Base-by-base conservation (phyloP, 2,113 vertebrate species). In the Oceanites oceanicus region DNA sequence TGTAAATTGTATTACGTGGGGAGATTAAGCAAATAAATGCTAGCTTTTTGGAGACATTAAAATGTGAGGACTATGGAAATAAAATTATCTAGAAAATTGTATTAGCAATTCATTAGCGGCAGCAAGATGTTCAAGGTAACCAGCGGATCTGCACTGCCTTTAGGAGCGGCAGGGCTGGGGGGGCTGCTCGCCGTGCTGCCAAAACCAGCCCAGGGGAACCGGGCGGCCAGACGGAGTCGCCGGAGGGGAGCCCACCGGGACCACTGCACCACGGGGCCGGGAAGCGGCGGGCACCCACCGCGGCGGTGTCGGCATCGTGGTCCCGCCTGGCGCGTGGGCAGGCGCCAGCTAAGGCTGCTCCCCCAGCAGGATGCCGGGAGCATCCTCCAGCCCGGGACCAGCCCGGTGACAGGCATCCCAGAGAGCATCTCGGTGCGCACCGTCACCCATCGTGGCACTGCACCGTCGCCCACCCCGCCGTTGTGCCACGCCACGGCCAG, bases 51-150 rank as follows among this genome's bases (percentile, higher is more conserved):
- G 95, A 98, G 97, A 95, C 97, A 91, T 96, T 97, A 97, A 96
- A 97, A 98, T 61, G 94, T 77, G 97, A 88, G 90, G 80, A 91
- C 97, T 97, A 93, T 86, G 94, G 97, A 98, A 98, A 98, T 97
- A 98, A 98, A 98, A 98, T 98, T 96, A 98, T 95, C 97, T 94
- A 94, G 96, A 97, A 98, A 98, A 98, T 97, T 95, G 93, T 98
- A 97, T 98, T 97, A 98, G 97, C 98, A 97, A 98, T 98, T 98
- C 97, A 98, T 98, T 98, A 98, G 97, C 89, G 71, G 93, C 86
- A 36, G 73, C 59, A 83, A 95, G 94, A 94, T 82, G 91, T 76
- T 95, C 40, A 20, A 89, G 30, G 27, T 84, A 97, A 91, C 70
- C 67, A 65, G 25, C 3, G 11, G 61, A 70, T 38, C 81, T 5